Base-by-base conservation (phyloP, 37 sponge, comb jelly and placozoan genomes). In the Beroe ovata region DNA sequence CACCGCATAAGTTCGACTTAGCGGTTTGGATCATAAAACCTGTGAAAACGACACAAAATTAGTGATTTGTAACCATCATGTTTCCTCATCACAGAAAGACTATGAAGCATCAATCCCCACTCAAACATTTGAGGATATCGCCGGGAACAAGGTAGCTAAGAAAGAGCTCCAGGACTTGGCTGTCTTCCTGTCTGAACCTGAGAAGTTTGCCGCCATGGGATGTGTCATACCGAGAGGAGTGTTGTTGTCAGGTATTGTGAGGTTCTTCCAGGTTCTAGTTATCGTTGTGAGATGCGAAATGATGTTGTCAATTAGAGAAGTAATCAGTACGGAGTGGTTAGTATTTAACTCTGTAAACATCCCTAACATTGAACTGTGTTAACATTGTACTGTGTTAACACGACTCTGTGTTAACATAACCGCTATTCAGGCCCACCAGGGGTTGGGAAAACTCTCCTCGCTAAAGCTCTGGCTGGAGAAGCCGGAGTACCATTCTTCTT, bases 391-490 rank as follows among this genome's bases (percentile, higher is more conserved):
- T n/a, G n/a, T n/a, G n/a, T n/a, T n/a, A n/a, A n/a, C n/a, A n/a
- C n/a, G n/a, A n/a, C n/a, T n/a, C n/a, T n/a, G n/a, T n/a, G n/a
- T n/a, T n/a, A n/a, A n/a, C n/a, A n/a, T n/a, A n/a, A n/a, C 11
- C n/a, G 63, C 32, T 34, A 6, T 40, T 42, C 28, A 77, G 84
- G 84, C 1, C 84, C 84, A 1, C 84, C 84, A 18, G 84, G 84
- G 18, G 84, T 77, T 40, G 84, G 84, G 11, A 77, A 77, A 40
- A 77, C 84, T 1, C 54, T 77, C 28, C 47, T 77, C 6, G 84
- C 84, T 77, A 77, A 77, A 42, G 42, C 54, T 77, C 84, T 77
- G 26, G 84, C 84, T 42, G 84, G 84, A 23, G 84, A 77, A 26
- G 84, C 84, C 21, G 20, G 54, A 33, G 84, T 77, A 6, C 84